Base-by-base conservation (phyloP, 1,140 invertebrate genomes). In the Drosophila mayri region DNA sequence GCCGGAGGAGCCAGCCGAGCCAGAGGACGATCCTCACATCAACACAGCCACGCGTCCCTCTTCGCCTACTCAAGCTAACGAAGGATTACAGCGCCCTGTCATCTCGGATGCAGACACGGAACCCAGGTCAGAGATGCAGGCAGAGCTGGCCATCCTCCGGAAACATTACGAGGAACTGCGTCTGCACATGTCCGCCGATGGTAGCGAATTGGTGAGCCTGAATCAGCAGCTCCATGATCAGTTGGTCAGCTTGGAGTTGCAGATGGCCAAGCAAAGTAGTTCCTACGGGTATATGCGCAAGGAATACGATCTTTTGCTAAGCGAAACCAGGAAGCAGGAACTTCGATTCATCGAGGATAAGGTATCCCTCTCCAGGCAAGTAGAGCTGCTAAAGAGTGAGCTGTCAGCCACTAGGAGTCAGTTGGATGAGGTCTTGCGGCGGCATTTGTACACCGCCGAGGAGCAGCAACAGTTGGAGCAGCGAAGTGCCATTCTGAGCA, bases 81-180 rank as follows among this genome's bases (percentile, higher is more conserved):
- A 74, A 14, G 80, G 68, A 35, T 44, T 83, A 5, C 47, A 77
- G 32, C 32, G 91, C 20, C 87, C 87, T 12, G 59, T 82, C 0
- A 77, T 90, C n/a, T 16, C 41, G 0, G 72, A 73, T 8, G 10
- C 54, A 5, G 63, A 58, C 4, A 16, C 25, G 10, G 52, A 58
- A 16, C 40, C 76, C 32, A n/a, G 35, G 16, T 46, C 50, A 20
- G 43, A 72, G 46, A 46, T 74, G 22, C 50, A 80, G 12, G 49
- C 61, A 3, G 86, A 91, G 16, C 55, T 92, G 9, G 8, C 38
- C 25, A 59, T 83, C 3, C 78, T 91, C 4, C 76, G 90, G 2
- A 73, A 86, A 38, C 84, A 86, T 30, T 92, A 83, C 47, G 85
- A 92, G 20, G 92, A 92, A 30, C 59, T 92, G 8, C 74, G 85